Base-by-base conservation (phyloP, 2,113 vertebrate genomes). In the Centrocercus urophasianus region DNA sequence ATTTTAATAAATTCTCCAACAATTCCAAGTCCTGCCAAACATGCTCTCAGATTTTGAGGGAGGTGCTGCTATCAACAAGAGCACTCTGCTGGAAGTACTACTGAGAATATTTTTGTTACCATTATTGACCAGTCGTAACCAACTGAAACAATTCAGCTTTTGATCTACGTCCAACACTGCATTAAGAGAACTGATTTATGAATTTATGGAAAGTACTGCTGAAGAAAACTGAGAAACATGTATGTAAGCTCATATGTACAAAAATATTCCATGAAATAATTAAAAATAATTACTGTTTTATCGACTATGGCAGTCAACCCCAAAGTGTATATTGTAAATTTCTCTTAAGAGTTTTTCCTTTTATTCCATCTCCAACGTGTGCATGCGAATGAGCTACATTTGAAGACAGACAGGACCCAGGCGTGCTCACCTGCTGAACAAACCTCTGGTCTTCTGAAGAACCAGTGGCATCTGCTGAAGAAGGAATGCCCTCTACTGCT, bases 401-500 rank as follows among this genome's bases (percentile, higher is more conserved):
- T 83, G 67, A 60, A 71, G 25, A 40, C 48, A 25, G 28, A 73
- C 79, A 66, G 5, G 11, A 45, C 8, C 21, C 42, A 65, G 72
- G 30, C 32, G n/a, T 8, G 48, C 13, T 72, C 45, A 66, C 18
- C 42, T 63, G 24, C 17, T 22, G 21, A 67, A 50, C 47, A 40
- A 75, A 71, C n/a, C 18, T 5, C 2, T 13, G 6, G 11, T 30
- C 65, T 77, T 83, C 56, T 27, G 28, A 18, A 30, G 52, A 76
- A 3, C 36, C 18, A 24, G 2, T 27, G 61, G 36, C 14, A 32
- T 95, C 90, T 95, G 60, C 89, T 97, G 80, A 96, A 96, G 96
- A 97, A 83, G 90, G 86, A 83, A 95, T 93, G 94, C 96, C 96
- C 97, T 95, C 97, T 97, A 89, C 96, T 97, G 97, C 90, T 74